These are phyloP conservation scores for Solen grandis DNA, from an alignment of 1,140 invertebrate genomes.

Conservation along the genomic window DNA sequence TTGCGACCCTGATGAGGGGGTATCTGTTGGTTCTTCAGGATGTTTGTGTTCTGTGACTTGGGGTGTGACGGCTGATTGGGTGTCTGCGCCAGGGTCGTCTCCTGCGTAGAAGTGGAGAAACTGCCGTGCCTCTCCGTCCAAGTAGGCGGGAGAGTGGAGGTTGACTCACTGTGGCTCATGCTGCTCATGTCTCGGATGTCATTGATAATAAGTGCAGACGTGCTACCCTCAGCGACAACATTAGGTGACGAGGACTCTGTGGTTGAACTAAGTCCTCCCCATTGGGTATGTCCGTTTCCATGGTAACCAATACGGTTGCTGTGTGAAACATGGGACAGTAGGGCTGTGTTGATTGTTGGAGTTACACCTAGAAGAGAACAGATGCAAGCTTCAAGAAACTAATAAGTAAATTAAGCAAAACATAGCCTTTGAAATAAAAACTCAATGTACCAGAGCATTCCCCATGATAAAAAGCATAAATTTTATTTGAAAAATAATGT, in stretches of 20 bases:
- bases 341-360: conserved; percentile 81
- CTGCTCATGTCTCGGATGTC: conserved; percentile 37
- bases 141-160: background rate
- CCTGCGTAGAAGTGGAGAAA: conserved; percentile 79
- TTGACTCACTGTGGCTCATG: conserved; percentile 13
- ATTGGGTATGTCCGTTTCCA: conserved; percentile 48
- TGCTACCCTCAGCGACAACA: conserved; percentile 77
- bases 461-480: too few relatives aligned
- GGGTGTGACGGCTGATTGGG: conserved; percentile 75
- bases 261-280: conserved; percentile 67
- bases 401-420: too few relatives aligned
- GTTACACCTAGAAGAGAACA: conserved; percentile 80
- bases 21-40: conserved; percentile 68
- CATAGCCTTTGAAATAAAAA: too few relatives aligned
- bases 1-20: conserved; percentile 94
- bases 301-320: conserved; percentile 41
- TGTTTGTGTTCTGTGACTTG: conserved; percentile 71
- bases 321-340: conserved; percentile 28
- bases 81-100: conserved; percentile 80
- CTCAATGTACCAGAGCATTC: too few relatives aligned
- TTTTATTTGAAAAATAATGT: too few relatives aligned
- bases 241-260: conserved; percentile 81
- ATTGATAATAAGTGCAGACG: conserved; percentile 43
- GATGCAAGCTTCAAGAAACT: too few relatives aligned
- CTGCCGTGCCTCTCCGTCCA: conserved; percentile 60